A percentile compares a stretch with the other conserved stretches of the same genome.
Evolutionary conservation across 1,140 invertebrate species (phyloP).

Genomic region (Penaeus indicus): DNA sequence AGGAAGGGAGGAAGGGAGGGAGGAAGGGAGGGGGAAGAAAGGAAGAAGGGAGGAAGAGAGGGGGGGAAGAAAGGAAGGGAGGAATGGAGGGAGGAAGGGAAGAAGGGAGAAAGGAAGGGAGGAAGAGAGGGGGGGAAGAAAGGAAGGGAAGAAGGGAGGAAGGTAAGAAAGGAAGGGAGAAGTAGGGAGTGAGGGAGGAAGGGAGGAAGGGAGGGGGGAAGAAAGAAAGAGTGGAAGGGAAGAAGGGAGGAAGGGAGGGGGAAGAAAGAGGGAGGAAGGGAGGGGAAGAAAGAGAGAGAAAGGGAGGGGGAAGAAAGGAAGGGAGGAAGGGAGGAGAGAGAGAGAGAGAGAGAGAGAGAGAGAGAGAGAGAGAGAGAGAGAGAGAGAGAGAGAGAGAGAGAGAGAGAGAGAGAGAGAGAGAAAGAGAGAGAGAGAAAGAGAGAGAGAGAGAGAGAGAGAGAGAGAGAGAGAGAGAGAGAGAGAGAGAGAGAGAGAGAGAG

Average conservation of each 20-base stretch:
- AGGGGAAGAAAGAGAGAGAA: conserved; percentile 15
- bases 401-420: too few species aligned
- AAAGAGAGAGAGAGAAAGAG: too few species aligned
- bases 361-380: too few species aligned
- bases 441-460: too few species aligned
- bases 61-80: neutral
- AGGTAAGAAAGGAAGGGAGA: neutral
- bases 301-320: neutral
- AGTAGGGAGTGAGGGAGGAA: too few species aligned
- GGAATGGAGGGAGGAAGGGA: neutral
- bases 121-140: neutral
- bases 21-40: conserved; percentile 33
- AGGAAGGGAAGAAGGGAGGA: neutral
- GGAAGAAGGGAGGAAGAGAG: conserved; percentile 23
- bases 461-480: too few species aligned
- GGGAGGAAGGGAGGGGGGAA: too few species aligned
- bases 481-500: too few species aligned
- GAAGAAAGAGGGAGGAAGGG: neutral
- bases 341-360: too few species aligned
- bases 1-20: conserved; percentile 36
- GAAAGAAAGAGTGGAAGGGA: conserved; percentile 16
- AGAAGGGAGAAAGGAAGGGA: neutral
- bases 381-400: too few species aligned
- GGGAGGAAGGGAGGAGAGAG: neutral
- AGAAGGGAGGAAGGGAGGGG: neutral